phyloP scores from a whole-genome alignment of 2,113 vertebrate genomes.

The Rhipidura dahli region DNA sequence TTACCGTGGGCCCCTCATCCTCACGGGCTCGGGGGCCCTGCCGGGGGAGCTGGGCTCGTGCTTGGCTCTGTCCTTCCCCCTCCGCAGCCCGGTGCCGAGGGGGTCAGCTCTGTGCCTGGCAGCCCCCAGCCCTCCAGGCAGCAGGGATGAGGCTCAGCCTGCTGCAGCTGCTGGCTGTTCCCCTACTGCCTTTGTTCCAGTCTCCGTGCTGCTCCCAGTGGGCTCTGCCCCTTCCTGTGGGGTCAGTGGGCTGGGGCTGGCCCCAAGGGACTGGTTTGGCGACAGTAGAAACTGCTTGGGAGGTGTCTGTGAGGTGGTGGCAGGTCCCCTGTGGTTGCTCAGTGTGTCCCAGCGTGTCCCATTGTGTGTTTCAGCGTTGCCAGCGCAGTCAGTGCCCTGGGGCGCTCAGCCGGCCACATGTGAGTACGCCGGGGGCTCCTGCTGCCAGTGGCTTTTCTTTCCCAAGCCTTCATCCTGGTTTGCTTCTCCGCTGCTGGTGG shows the following conservation, averaged over 20 bases:
- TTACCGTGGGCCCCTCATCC: not conserved
- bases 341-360: not conserved
- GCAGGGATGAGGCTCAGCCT: not conserved
- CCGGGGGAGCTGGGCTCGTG: not conserved
- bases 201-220: not conserved
- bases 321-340: not conserved
- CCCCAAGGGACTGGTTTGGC: not conserved
- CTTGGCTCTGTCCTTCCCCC: not conserved
- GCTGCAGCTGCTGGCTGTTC: not conserved
- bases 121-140: not conserved
- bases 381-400: slow-evolving; percentile 73
- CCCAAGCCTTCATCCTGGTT: not conserved
- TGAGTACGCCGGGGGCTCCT: slow-evolving; percentile 76
- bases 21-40: not conserved
- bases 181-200: not conserved
- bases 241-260: not conserved
- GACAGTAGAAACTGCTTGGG: not conserved
- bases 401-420: slow-evolving; percentile 81
- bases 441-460: not conserved
- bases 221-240: not conserved
- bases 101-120: not conserved
- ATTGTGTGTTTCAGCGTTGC: slow-evolving; percentile 74
- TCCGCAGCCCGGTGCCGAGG: rapidly evolving
- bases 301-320: not conserved
- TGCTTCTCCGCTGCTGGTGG: not conserved